Evolutionary conservation across 2,797 vertebrate genomes (phyloP).

Genomic region (Lindbergichthys nudifrons): DNA sequence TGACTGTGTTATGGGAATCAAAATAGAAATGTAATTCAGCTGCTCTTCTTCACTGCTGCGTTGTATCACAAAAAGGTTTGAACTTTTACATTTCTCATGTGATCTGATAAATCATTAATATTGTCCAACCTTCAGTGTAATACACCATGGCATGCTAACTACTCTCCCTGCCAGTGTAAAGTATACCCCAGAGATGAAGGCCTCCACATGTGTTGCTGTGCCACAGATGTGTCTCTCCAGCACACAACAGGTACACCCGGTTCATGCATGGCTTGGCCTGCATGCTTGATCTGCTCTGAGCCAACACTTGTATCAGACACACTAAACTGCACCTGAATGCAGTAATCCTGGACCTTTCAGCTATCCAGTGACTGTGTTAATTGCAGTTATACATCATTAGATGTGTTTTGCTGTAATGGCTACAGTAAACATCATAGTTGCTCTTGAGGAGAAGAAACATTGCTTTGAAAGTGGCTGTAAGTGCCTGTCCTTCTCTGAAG

Average conservation of each 20-base stretch:
- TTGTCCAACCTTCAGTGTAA: neutral
- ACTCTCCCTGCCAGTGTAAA: neutral
- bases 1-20: slow-evolving; percentile 7
- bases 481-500: slow-evolving; percentile 26
- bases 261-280: slow-evolving; percentile 48
- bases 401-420: slow-evolving; percentile 6
- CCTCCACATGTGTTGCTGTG: slow-evolving; percentile 39
- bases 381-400: slow-evolving; percentile 8
- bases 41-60: neutral
- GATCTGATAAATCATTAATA: neutral
- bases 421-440: slow-evolving; percentile 24
- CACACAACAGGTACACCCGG: slow-evolving; percentile 50
- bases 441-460: slow-evolving; percentile 28
- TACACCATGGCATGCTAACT: neutral
- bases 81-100: neutral
- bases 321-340: neutral
- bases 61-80: neutral
- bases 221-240: slow-evolving; percentile 55
- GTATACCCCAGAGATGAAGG: slow-evolving; percentile 4
- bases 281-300: slow-evolving; percentile 34
- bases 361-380: slow-evolving; percentile 3
- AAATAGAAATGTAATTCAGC: slow-evolving; percentile 1
- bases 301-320: slow-evolving; percentile 22
- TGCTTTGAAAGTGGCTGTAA: slow-evolving; percentile 41
- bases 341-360: neutral